Percentiles rank a stretch among this genome's conserved stretches.
phyloP scores from a whole-genome alignment of 2,888 invertebrate species.

The Caenorhabditis wallacei region DNA sequence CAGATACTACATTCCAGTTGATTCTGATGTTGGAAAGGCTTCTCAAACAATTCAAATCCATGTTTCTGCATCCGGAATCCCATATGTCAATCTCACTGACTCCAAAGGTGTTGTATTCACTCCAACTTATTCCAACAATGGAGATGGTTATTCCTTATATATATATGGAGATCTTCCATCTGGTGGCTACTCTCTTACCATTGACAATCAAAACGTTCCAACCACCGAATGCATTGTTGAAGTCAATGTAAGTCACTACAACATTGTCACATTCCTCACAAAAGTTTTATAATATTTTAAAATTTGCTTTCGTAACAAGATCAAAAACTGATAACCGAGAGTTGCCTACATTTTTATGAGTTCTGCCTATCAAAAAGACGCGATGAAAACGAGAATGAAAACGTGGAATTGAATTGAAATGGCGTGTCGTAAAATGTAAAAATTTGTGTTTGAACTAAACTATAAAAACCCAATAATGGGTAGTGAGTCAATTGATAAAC shows the following conservation, averaged over 20 bases:
- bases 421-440: slow-evolving; percentile 41
- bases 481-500: slow-evolving; percentile 3
- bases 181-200: slow-evolving; percentile 68
- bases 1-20: slow-evolving; percentile 69
- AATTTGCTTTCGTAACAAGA: slow-evolving; percentile 47
- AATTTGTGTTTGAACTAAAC: slow-evolving; percentile 21
- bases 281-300: not conserved
- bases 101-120: slow-evolving; percentile 39
- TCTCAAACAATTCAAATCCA: slow-evolving; percentile 56
- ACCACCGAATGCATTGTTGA: slow-evolving; percentile 72
- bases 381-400: slow-evolving; percentile 28
- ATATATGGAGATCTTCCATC: slow-evolving; percentile 49
- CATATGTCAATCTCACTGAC: slow-evolving; percentile 66
- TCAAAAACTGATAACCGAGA: slow-evolving; percentile 57
- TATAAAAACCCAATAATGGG: slow-evolving; percentile 12
- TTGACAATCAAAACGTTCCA: slow-evolving; percentile 66
- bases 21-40: slow-evolving; percentile 39
- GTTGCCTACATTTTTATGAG: slow-evolving; percentile 55
- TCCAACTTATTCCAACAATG: slow-evolving; percentile 30
- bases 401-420: slow-evolving; percentile 51
- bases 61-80: slow-evolving; percentile 64
- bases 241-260: slow-evolving; percentile 65
- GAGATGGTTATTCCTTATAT: slow-evolving; percentile 51
- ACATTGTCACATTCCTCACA: slow-evolving; percentile 20
- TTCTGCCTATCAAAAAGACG: slow-evolving; percentile 50